Conservation (phyloP, 2,888 invertebrate genomes). For the Aspidiotus rigidus region DNA sequence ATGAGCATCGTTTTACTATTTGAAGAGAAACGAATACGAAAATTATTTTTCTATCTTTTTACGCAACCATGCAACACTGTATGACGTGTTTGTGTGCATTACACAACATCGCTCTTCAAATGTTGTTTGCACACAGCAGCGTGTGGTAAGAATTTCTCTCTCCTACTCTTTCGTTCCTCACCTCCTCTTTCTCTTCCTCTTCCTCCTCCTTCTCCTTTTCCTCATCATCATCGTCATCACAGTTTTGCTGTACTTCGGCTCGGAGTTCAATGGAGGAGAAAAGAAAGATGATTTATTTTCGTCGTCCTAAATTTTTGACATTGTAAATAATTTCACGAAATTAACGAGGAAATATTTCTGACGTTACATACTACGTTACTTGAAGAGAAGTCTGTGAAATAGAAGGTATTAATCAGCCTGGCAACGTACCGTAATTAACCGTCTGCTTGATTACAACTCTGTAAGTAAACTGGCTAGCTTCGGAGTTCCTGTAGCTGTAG, state of each 20-base stretch:
- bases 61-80: too few relatives aligned
- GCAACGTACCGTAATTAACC: background rate
- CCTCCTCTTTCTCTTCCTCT: background rate
- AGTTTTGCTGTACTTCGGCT: too few relatives aligned
- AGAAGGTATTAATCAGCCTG: background rate
- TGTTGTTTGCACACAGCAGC: too few relatives aligned
- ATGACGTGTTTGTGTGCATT: too few relatives aligned
- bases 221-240: too few relatives aligned
- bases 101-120: too few relatives aligned
- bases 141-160: too few relatives aligned
- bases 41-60: background rate
- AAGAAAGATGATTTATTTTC: conserved; percentile 1
- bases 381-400: too few relatives aligned
- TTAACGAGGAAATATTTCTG: conserved; percentile 4
- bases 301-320: conserved; percentile 6
- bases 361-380: background rate
- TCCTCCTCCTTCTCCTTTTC: too few relatives aligned
- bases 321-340: conserved; percentile 10
- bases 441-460: background rate
- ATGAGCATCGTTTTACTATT: background rate
- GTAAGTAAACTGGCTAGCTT: too few relatives aligned
- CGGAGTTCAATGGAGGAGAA: too few relatives aligned
- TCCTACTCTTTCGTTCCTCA: background rate
- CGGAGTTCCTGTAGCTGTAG: too few relatives aligned
- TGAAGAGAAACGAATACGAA: background rate